Percentiles rank a stretch among this genome's conserved stretches.
These are phyloP conservation scores for Ascidia mentula DNA, from an alignment of 23 tunicate species.

Conservation along the genomic window DNA sequence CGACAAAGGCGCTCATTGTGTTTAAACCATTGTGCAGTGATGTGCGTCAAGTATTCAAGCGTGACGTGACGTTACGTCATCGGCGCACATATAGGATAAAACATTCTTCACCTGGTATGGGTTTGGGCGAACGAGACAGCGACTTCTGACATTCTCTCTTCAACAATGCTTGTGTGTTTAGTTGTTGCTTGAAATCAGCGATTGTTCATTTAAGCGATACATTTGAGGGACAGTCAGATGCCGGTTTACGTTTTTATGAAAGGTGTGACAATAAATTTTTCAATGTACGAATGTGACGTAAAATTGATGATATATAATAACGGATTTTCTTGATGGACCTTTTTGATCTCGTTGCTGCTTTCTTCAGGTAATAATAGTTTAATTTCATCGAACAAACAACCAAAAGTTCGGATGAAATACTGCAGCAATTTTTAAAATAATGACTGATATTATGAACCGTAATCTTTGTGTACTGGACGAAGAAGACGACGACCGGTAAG, in stretches of 20 bases:
- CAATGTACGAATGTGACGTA: too few species aligned
- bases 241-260: too few species aligned
- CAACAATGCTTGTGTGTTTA: not conserved
- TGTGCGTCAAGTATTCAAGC: not conserved
- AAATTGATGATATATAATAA: too few species aligned
- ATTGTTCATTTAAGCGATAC: not conserved
- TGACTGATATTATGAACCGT: constrained; percentile 45
- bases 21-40: not conserved
- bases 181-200: not conserved
- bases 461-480: constrained; percentile 48
- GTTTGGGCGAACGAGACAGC: not conserved
- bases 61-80: not conserved
- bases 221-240: not conserved
- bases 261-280: too few species aligned
- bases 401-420: constrained; percentile 1
- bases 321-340: too few species aligned
- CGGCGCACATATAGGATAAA: not conserved
- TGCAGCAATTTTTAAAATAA: not conserved
- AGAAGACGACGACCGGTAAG: constrained; percentile 61
- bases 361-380: too few species aligned
- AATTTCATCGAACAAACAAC: too few species aligned
- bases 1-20: not conserved
- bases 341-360: too few species aligned
- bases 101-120: not conserved
- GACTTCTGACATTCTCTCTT: not conserved